phyloP scores from a whole-genome alignment of 2,888 invertebrate genomes.

The Carpatolechia fugitivella region DNA sequence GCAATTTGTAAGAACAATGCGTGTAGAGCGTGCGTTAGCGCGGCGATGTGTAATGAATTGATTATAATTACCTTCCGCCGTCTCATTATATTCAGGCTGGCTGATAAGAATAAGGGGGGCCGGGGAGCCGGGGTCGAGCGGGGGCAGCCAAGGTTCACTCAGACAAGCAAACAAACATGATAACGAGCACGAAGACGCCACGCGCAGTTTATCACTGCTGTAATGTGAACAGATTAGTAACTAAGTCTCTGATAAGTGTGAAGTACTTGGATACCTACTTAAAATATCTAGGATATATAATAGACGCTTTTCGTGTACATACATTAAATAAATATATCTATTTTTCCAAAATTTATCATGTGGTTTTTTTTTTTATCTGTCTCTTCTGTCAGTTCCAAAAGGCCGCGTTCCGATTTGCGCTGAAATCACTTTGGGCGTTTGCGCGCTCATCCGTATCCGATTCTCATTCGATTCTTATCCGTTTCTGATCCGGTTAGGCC shows the following conservation, averaged over 20 bases:
- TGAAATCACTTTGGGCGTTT: too few relatives aligned
- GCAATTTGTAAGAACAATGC: constrained; percentile 19
- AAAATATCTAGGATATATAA: neutral
- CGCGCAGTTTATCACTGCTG: constrained; percentile 40
- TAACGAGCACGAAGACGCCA: constrained; percentile 74
- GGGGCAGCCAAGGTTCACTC: constrained; percentile 73
- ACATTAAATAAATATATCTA: too few relatives aligned
- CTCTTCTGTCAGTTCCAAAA: too few relatives aligned
- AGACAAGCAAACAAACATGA: constrained; percentile 71
- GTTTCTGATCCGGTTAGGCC: too few relatives aligned
- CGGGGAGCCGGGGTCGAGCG: constrained; percentile 68
- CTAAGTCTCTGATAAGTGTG: constrained; percentile 6
- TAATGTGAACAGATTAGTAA: constrained; percentile 12
- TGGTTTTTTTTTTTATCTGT: too few relatives aligned
- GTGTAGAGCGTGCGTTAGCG: constrained; percentile 43
- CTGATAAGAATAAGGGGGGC: constrained; percentile 69
- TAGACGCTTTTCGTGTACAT: neutral
- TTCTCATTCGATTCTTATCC: too few relatives aligned
- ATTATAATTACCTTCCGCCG: constrained; percentile 56
- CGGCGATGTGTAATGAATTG: constrained; percentile 58
- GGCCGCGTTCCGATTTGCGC: too few relatives aligned
- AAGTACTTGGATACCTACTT: neutral
- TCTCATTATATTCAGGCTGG: constrained; percentile 69
- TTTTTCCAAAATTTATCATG: too few relatives aligned
- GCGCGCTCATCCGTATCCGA: too few relatives aligned